These are phyloP conservation scores for Lycodopsis pacificus DNA, from an alignment of 2,797 vertebrate genomes.

Conservation along the genomic window DNA sequence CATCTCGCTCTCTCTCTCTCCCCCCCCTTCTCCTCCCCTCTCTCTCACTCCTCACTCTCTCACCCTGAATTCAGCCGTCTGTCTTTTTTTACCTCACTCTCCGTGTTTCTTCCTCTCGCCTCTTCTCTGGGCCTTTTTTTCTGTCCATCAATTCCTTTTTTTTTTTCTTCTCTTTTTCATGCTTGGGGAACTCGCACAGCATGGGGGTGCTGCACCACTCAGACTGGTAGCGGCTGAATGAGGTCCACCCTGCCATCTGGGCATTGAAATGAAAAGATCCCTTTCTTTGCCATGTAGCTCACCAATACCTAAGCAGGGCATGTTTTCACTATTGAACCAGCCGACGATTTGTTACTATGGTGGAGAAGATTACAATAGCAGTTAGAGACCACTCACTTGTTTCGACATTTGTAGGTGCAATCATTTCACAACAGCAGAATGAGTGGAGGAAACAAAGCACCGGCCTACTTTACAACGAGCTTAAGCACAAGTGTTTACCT, in stretches of 20 bases:
- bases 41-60: conserved; percentile 42
- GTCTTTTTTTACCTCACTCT: conserved; percentile 24
- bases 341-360: conserved; percentile 10
- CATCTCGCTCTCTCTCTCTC: conserved; percentile 29
- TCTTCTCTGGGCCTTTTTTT: conserved; percentile 27
- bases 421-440: conserved; percentile 6
- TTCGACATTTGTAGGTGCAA: conserved; percentile 16
- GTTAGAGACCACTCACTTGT: neutral
- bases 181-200: conserved; percentile 48
- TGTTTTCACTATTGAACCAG: conserved; percentile 20
- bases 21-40: conserved; percentile 24
- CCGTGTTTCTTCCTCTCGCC: neutral
- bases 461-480: neutral
- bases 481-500: neutral
- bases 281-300: neutral
- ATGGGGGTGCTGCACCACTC: conserved; percentile 42
- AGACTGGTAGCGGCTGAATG: conserved; percentile 39
- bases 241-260: conserved; percentile 55
- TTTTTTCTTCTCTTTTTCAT: conserved; percentile 45
- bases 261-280: conserved; percentile 16
- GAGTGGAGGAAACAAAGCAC: neutral
- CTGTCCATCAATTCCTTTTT: conserved; percentile 42
- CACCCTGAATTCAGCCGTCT: conserved; percentile 45
- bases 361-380: conserved; percentile 27
- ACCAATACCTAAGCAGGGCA: conserved; percentile 19